Percentiles rank a stretch among this genome's conserved stretches.
Conservation (phyloP, 1,140 invertebrate species). For the Heliconius himera region DNA sequence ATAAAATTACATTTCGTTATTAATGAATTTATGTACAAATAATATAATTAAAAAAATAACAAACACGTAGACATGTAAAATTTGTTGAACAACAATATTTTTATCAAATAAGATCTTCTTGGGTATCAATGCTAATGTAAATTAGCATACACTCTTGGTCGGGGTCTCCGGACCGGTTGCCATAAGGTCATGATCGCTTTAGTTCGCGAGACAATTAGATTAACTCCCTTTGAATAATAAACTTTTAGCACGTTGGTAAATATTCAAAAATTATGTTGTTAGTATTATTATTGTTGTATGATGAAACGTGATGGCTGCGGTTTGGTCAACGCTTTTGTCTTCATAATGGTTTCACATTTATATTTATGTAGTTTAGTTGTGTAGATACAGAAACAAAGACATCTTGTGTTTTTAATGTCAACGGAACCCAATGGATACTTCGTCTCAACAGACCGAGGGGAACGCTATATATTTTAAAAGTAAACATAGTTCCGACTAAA, state of each 20-base stretch:
- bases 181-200: conserved; percentile 47
- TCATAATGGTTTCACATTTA: no score
- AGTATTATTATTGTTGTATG: neutral
- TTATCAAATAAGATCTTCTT: conserved; percentile 15
- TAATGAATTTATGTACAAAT: neutral
- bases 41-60: neutral
- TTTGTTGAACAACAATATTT: conserved; percentile 6
- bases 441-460: no score
- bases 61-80: no score
- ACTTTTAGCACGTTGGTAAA: conserved; percentile 6
- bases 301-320: no score
- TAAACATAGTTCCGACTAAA: neutral
- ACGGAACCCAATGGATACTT: no score
- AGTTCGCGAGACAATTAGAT: conserved; percentile 39
- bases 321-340: no score
- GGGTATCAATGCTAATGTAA: conserved; percentile 2
- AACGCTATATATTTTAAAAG: no score
- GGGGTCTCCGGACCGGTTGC: conserved; percentile 41
- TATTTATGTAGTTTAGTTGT: no score
- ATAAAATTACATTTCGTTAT: neutral
- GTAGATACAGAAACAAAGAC: no score
- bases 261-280: neutral
- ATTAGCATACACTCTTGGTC: neutral
- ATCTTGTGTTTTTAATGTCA: no score
- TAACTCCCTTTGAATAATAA: conserved; percentile 37